Conservation (phyloP, 1,140 invertebrate genomes). For the Cheumatopsyche charites region DNA sequence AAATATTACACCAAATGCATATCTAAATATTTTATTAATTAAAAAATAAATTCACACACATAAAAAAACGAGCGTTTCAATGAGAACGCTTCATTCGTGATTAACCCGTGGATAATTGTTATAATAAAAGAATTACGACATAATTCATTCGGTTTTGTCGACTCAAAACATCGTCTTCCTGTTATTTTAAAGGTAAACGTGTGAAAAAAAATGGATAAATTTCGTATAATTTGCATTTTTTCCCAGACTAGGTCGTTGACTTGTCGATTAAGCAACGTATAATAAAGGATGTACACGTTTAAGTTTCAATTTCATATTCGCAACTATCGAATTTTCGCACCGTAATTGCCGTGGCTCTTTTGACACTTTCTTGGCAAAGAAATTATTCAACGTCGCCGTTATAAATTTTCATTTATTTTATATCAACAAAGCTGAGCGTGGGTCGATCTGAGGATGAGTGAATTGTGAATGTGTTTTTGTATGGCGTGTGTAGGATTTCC, state of each 20-base stretch:
- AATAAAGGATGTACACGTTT: not conserved
- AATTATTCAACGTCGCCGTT: not conserved
- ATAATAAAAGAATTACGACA: not conserved
- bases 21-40: not conserved
- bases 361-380: not conserved
- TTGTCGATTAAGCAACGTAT: not conserved
- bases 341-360: not conserved
- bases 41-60: not conserved
- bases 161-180: not conserved
- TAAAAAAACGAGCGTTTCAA: not conserved
- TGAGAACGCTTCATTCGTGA: not conserved
- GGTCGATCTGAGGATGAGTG: conserved; percentile 2
- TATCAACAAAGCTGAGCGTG: not conserved
- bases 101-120: not conserved
- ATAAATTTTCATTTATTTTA: not conserved
- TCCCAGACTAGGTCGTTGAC: conserved; percentile 6
- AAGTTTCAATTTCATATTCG: conserved; percentile 4
- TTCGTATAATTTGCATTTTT: conserved; percentile 9
- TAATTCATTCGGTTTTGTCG: not conserved
- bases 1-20: not conserved
- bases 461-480: not conserved
- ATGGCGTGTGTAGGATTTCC: not conserved
- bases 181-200: not conserved
- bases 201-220: conserved; percentile 9
- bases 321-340: not conserved